Base-by-base conservation (phyloP, 1,140 invertebrate species). In the Polyergus mexicanus region DNA sequence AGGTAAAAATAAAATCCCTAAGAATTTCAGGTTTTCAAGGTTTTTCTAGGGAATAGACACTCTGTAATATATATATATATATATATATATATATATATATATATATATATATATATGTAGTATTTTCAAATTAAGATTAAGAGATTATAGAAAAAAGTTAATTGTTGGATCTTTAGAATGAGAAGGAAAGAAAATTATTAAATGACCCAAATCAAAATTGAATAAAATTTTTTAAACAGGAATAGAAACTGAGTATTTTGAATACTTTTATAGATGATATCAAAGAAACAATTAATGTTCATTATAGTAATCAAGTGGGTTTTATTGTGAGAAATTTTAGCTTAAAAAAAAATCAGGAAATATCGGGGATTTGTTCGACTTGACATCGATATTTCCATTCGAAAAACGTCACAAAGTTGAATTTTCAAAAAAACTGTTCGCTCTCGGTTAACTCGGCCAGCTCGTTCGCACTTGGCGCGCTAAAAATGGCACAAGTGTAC, bases 401-500 rank as follows among this genome's bases (percentile, higher is more conserved):
- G 7, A 66, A 51, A 7, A 51, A 7, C n/a, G 1, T 51, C 4
- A 51, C 11, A 28, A 51, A 13, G 16, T 8, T 41, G 38, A 77
- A 78, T 25, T 51, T 7, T 16, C 3, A 19, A 51, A 51, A 10
- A 66, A 62, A 78, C 60, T 51, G 22, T 56, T 32, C 32, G 22
- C 44, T 16, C 28, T 69, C 47, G n/a, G 35, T 22, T 32, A 38
- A 0, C 32, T 6, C n/a, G 35, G 41, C 41, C 41, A 35, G 54
- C 22, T 41, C 56, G 54, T 54, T 56, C 13, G 51, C 32, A 56
- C 32, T 41, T 62, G 0, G 72, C 19, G 74, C 38, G 38, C 60
- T 78, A 66, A 47, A 66, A 78, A 66, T 63, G 38, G 58, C 38
- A 65, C 71, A 65, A 51, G n/a, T 44, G 41, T 16, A 35, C 54